A percentile compares a stretch with the other conserved stretches of the same genome.
Evolutionary conservation across 1,140 invertebrate species (phyloP).

Genomic region (Drosophila repletoides): DNA sequence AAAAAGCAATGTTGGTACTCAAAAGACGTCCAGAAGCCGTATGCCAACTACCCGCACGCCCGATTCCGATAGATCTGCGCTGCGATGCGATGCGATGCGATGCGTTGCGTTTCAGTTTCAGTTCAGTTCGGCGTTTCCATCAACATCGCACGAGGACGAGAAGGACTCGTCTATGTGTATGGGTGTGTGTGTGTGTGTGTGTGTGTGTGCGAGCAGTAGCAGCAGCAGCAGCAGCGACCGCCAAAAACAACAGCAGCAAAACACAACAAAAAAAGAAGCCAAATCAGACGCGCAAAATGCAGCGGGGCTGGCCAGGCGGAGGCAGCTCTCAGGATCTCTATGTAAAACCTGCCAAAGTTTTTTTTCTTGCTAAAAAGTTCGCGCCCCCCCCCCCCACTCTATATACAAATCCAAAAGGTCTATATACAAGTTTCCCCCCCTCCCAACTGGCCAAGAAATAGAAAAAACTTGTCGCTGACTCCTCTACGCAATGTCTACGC

Average conservation of each 20-base stretch:
- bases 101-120: too few relatives aligned
- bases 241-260: too few relatives aligned
- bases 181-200: too few relatives aligned
- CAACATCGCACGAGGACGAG: constrained; percentile 29
- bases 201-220: too few relatives aligned
- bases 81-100: too few relatives aligned
- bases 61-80: constrained; percentile 76
- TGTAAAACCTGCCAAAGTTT: constrained; percentile 71
- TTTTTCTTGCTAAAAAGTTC: constrained; percentile 74
- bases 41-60: constrained; percentile 78
- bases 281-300: constrained; percentile 69
- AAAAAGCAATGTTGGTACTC: constrained; percentile 82
- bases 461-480: constrained; percentile 72
- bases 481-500: constrained; percentile 77
- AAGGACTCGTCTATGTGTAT: too few relatives aligned
- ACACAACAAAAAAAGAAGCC: constrained; percentile 41
- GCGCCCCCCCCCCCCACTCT: constrained; percentile 37
- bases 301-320: constrained; percentile 46
- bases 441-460: constrained; percentile 50
- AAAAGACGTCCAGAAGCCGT: constrained; percentile 82
- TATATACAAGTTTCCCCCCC: too few relatives aligned
- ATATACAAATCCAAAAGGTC: too few relatives aligned
- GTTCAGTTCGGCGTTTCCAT: constrained; percentile 80
- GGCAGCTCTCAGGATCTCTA: constrained; percentile 33
- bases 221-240: constrained; percentile 27